These are phyloP conservation scores for Fragum whitleyi DNA, from an alignment of 2,888 invertebrate genomes.

Conservation along the genomic window DNA sequence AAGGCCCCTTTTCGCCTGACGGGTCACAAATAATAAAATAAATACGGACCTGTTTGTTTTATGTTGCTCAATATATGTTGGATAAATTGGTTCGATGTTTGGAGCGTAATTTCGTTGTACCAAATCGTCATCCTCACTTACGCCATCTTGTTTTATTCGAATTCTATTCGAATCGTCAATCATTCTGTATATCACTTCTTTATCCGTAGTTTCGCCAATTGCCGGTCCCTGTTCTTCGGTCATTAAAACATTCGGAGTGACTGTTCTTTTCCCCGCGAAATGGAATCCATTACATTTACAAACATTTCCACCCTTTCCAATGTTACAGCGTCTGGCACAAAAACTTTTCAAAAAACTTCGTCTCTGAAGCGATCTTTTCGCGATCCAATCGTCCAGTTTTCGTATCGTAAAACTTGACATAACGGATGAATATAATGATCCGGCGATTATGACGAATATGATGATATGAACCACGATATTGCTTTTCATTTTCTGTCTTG, in stretches of 20 bases:
- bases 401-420: conserved; percentile 23
- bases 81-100: conserved; percentile 1
- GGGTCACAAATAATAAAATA: too few species aligned
- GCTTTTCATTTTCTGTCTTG: not conserved
- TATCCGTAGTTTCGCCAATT: not conserved
- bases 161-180: conserved; percentile 16
- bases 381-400: conserved; percentile 31
- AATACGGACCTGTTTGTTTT: conserved; percentile 1
- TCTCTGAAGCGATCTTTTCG: conserved; percentile 43
- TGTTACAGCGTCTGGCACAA: conserved; percentile 68
- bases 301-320: conserved; percentile 78
- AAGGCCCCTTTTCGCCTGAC: too few species aligned
- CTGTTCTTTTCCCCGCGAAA: conserved; percentile 77
- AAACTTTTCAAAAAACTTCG: conserved; percentile 66
- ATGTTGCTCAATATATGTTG: not conserved
- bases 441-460: not conserved
- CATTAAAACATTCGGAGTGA: not conserved
- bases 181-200: conserved; percentile 27
- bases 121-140: not conserved
- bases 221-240: not conserved
- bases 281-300: conserved; percentile 81
- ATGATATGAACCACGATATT: not conserved
- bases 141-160: not conserved
- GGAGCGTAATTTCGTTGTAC: not conserved
- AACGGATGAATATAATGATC: not conserved